phyloP scores from a whole-genome alignment of 2,797 vertebrate species.

The Mergus octosetaceus region DNA sequence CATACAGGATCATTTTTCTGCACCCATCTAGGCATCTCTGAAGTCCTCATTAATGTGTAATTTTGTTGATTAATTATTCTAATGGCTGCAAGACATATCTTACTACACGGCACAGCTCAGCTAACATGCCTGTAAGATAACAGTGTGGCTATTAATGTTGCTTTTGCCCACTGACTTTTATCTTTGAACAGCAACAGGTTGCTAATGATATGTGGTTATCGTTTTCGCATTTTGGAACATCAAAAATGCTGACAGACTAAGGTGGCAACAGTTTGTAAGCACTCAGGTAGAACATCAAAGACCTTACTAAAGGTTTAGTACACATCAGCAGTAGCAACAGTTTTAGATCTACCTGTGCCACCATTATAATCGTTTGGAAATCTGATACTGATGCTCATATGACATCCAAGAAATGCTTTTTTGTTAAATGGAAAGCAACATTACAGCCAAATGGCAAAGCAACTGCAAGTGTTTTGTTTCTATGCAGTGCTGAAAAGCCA shows the following conservation, averaged over 20 bases:
- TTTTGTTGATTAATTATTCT: slow-evolving; percentile 37
- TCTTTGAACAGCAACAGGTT: slow-evolving; percentile 50
- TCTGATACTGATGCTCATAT: slow-evolving; percentile 48
- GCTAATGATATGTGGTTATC: slow-evolving; percentile 41
- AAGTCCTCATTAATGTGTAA: not conserved
- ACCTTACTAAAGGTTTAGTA: slow-evolving; percentile 2
- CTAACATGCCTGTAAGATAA: not conserved
- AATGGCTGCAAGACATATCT: not conserved
- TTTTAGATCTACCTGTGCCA: slow-evolving; percentile 43
- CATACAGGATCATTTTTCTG: not conserved
- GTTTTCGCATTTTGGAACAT: slow-evolving; percentile 55
- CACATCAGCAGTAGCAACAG: slow-evolving; percentile 27
- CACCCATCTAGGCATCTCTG: not conserved
- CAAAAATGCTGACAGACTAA: slow-evolving; percentile 57
- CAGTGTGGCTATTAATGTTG: not conserved
- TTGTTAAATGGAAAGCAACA: slow-evolving; percentile 42
- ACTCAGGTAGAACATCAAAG: slow-evolving; percentile 63
- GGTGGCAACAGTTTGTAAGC: slow-evolving; percentile 63
- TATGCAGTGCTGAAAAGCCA: not conserved
- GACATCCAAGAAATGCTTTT: slow-evolving; percentile 51
- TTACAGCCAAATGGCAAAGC: slow-evolving; percentile 57
- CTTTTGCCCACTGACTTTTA: slow-evolving; percentile 13
- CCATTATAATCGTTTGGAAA: slow-evolving; percentile 11
- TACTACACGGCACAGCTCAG: not conserved
- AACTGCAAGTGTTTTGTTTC: slow-evolving; percentile 50